Evolutionary conservation across 2,797 vertebrate species (phyloP).

Genomic region (Cottoperca gobio): DNA sequence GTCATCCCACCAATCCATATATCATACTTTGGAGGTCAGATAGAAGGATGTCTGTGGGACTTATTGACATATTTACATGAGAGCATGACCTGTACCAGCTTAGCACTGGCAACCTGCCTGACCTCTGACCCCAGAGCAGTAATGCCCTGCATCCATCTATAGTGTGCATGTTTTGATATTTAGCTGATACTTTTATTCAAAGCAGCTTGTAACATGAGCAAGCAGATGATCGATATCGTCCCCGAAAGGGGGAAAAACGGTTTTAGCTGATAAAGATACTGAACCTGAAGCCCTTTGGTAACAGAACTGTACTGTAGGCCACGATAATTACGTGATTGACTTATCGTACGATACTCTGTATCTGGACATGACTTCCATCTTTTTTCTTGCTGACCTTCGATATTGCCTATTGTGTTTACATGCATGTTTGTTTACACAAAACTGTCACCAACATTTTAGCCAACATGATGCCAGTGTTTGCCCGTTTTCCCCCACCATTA

Average conservation of each 20-base stretch:
- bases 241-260: not conserved
- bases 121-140: slow-evolving; percentile 51
- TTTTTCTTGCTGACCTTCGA: not conserved
- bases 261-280: not conserved
- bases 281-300: slow-evolving; percentile 6
- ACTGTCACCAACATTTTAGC: too few relatives aligned
- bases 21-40: slow-evolving; percentile 58
- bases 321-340: too few relatives aligned
- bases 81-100: slow-evolving; percentile 34
- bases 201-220: not conserved
- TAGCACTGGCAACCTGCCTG: slow-evolving; percentile 40
- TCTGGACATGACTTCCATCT: not conserved
- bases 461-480: not conserved
- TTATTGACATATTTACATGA: slow-evolving; percentile 60
- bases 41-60: slow-evolving; percentile 48
- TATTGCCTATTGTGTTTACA: not conserved
- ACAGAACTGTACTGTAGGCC: not conserved
- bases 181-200: slow-evolving; percentile 15
- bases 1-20: slow-evolving; percentile 53
- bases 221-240: not conserved
- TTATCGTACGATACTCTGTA: too few relatives aligned
- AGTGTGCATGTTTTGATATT: slow-evolving; percentile 6
- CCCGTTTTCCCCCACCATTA: not conserved
- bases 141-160: slow-evolving; percentile 1
- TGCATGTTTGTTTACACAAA: not conserved